A percentile compares a stretch with the other conserved stretches of the same genome.
Evolutionary conservation across 2,113 vertebrate species (phyloP).

Genomic region (Pelusios castaneus): DNA sequence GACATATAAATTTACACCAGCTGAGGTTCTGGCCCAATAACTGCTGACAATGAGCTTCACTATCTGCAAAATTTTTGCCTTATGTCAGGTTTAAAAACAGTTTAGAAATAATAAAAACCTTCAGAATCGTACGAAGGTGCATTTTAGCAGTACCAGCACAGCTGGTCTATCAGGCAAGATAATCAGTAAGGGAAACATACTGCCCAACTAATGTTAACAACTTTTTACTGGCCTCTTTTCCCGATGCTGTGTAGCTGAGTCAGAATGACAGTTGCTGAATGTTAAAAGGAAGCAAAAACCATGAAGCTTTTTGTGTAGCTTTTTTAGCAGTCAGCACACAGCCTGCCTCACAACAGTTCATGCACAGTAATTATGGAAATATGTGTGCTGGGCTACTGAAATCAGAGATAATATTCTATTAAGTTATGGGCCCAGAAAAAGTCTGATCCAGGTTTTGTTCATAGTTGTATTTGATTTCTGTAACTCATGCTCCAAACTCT

Average conservation of each 20-base stretch:
- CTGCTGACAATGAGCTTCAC: not conserved
- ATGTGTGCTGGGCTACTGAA: conserved; percentile 30
- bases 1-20: not conserved
- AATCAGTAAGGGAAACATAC: not conserved
- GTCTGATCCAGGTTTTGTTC: conserved; percentile 43
- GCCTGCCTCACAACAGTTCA: conserved; percentile 42
- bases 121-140: not conserved
- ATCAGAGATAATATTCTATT: conserved; percentile 25
- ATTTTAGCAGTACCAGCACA: conserved; percentile 37
- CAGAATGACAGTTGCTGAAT: conserved; percentile 32
- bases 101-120: not conserved
- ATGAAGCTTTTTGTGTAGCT: not conserved
- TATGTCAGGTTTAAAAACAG: conserved; percentile 5
- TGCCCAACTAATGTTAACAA: conserved; percentile 29
- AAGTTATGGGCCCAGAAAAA: conserved; percentile 34
- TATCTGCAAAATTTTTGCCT: not conserved
- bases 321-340: conserved; percentile 25
- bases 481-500: not conserved
- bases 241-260: conserved; percentile 32
- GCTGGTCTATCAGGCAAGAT: conserved; percentile 25
- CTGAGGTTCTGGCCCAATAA: not conserved
- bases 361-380: conserved; percentile 19
- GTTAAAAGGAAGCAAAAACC: conserved; percentile 24
- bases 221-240: conserved; percentile 42
- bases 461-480: not conserved